Evolutionary conservation across 92 coral and sea anemone genomes (phyloP), one percentile per base, ranked within the genome.

Genomic region (Actinernus sp.): DNA sequence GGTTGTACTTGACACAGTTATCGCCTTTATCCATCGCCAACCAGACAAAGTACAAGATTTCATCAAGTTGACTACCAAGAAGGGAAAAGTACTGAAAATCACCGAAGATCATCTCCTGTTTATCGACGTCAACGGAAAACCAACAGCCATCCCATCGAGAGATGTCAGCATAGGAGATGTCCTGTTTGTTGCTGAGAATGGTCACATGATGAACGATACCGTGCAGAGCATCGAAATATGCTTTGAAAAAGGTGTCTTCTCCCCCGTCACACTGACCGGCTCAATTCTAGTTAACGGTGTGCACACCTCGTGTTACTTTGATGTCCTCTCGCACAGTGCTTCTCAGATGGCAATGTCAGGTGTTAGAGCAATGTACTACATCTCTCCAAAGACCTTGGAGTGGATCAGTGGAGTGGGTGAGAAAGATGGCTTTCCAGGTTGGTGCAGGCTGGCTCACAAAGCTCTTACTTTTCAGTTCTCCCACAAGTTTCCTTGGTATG

Each of bases 251-350:
- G 73, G 81, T 47, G 81, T 38, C 12, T 63, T 50, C 63, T 56
- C 73, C 39, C 81, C 81, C 31, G 55, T 74, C 29, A 74, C 73
- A 52, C 69, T 52, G 36, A 36, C 63, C 27, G 81, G 81, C 49
- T 61, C 81, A 22, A 51, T 74, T 28, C 63, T 74, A 55, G 73
- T 74, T 31, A 56, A 74, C 34, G 65, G 50, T 31, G 73, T 74
- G 31, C 73, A 74, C 31, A 62, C 81, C 53, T 74, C 81, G 8
- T 63, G 81, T 36, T 74, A 61, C 73, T 74, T 74, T 74, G 81
- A 74, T 40, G 81, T 74, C 45, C 44, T 74, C 56, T 62, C 73
- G 17, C 81, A 74, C 40, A 51, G 47, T 27, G 54, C 55, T 49
- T 63, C 73, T 26, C 73, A 74, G 12, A 14, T 58, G 33, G 81